Conservation (phyloP, 2,113 vertebrate genomes). For the Eulemur macaco region DNA sequence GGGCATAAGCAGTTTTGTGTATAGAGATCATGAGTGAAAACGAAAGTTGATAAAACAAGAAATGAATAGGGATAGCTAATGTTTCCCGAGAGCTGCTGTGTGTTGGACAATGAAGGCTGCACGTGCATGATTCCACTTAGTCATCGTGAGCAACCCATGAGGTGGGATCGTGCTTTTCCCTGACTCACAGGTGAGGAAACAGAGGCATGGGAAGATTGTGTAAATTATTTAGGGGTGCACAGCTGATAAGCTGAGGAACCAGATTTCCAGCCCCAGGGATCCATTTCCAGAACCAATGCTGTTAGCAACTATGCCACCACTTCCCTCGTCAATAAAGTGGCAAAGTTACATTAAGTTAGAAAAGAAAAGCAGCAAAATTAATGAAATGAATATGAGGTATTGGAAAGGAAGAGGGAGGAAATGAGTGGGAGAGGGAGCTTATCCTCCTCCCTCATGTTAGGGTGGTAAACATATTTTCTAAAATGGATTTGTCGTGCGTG, state of each 20-base stretch:
- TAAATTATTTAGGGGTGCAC: neutral
- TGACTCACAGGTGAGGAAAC: neutral
- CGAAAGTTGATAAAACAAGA: neutral
- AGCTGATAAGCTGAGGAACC: neutral
- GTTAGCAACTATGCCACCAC: neutral
- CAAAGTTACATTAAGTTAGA: neutral
- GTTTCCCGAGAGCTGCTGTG: neutral
- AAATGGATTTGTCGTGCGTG: neutral
- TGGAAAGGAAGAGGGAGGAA: neutral
- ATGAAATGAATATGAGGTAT: neutral
- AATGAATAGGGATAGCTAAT: neutral
- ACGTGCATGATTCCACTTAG: neutral
- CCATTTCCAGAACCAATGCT: neutral
- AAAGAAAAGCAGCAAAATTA: neutral
- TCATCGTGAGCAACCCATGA: neutral
- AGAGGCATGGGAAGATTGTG: neutral
- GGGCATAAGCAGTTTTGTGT: rapidly evolving
- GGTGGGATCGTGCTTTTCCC: neutral
- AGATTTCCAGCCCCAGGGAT: neutral
- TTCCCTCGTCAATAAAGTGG: neutral
- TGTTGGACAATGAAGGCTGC: neutral
- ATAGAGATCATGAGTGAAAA: neutral
- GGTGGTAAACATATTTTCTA: neutral
- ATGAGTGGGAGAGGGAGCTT: neutral
- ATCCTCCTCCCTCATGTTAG: neutral